Evolutionary conservation across 2,888 invertebrate species (phyloP), one percentile per base, ranked within the genome.

Genomic region (Aphodius sticticus): DNA sequence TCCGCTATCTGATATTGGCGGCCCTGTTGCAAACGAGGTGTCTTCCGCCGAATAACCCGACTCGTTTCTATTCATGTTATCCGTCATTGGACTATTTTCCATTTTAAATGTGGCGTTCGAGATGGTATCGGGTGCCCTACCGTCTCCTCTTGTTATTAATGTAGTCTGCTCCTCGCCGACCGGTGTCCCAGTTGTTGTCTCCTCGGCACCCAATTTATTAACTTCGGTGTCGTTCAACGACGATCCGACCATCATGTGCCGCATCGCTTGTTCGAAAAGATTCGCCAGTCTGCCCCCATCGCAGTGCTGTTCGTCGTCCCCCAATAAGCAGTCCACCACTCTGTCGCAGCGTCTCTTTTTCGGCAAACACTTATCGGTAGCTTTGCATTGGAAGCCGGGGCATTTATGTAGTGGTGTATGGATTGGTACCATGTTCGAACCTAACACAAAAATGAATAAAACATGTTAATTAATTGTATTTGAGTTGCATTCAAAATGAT

Each of bases 241-340:
- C 1, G 26, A 70, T 69, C 70, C 77, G 74, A 70, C 70, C 70
- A 82, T 72, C 82, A 85, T 83, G 77, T 84, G 83, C 26, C 81
- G 80, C 82, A 86, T 82, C 15, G 85, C 85, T 77, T 85, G 83
- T 82, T 85, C 85, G 80, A 86, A 85, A 26, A 86, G 83, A 16
- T 85, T 82, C 12, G 78, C 37, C 7, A 78, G 81, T 76, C 35
- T 38, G 16, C 76, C 78, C 70, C 77, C 77, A 69, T 85, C 84
- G 80, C 96, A 96, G 77, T 93, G 91, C 0, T 92, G 87, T 90
- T 97, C 97, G 88, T 97, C 97, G 88, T 96, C 96, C 16, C 93
- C 96, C 70, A 93, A 91, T 36, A 96, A 89, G 85, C 96, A 97
- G 86, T 96, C 94, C 0, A 95, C 92, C 70, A 92, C 90, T 85